phyloP scores from a whole-genome alignment of 1,140 invertebrate genomes.

The Camponotus floridanus region DNA sequence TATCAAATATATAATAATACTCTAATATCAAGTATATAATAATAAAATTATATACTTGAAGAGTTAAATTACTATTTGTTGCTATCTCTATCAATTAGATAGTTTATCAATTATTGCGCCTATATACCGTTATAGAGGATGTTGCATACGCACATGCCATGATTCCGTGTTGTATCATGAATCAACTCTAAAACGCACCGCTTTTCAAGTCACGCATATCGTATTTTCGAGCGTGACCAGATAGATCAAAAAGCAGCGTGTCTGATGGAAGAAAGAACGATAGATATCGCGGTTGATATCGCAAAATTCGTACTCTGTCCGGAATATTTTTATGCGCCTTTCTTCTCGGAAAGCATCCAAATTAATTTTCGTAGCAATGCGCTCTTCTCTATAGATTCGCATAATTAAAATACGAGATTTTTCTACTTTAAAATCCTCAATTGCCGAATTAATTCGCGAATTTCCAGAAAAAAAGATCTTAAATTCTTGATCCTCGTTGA shows the following conservation, averaged over 20 bases:
- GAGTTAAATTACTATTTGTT: neutral
- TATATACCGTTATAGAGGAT: constrained; percentile 49
- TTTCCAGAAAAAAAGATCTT: neutral
- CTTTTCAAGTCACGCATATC: constrained; percentile 72
- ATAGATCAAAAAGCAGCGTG: constrained; percentile 50
- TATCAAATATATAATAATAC: neutral
- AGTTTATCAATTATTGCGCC: constrained; percentile 10
- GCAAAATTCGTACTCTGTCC: constrained; percentile 33
- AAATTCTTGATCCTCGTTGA: no score
- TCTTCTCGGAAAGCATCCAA: constrained; percentile 10
- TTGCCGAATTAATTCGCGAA: constrained; percentile 1
- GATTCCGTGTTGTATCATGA: constrained; percentile 65
- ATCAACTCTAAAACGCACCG: constrained; percentile 66
- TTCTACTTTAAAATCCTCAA: neutral
- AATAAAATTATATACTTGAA: neutral
- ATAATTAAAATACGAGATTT: neutral
- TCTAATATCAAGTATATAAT: no score
- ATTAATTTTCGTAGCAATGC: constrained; percentile 44
- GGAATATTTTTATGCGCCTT: constrained; percentile 22
- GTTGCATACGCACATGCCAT: constrained; percentile 36
- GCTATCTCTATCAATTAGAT: neutral
- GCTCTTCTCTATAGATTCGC: neutral
- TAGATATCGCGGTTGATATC: constrained; percentile 35
- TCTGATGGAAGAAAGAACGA: constrained; percentile 36
- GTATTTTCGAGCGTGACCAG: constrained; percentile 74